Evolutionary conservation across 2,113 vertebrate genomes (phyloP), one percentile per base, ranked within the genome.

Genomic region (Xiphorhynchus elegans): DNA sequence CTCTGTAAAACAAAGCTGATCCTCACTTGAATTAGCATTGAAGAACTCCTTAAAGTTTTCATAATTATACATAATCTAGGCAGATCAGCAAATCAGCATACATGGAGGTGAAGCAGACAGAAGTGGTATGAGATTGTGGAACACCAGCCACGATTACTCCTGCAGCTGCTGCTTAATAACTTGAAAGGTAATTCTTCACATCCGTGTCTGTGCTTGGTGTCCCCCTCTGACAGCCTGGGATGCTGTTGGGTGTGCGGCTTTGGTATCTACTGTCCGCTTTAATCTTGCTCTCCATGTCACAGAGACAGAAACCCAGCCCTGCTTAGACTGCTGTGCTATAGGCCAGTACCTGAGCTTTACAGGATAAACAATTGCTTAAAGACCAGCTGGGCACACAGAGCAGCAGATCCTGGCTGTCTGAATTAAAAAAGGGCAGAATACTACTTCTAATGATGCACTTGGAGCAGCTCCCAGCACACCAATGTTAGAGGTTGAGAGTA

Each of bases 391-490:
- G 53, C 66, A 89, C 58, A 68, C 2, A 3, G 55, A 85, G 44
- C 50, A 81, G 55, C 66, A 62, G 50, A 69, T 79, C 25, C n/a
- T 75, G 84, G 17, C 69, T 78, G 67, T 70, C 37, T 44, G 26
- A 59, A 83, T 73, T 47, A 13, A 59, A 79, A 52, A 55, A 73
- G 8, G 33, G 52, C 68, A 75, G 31, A 92, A 52, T 66, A 33
- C 60, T 66, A 25, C 47, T 89, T 40, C 9, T 60, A 75, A 67
- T 75, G 64, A 68, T 74, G 44, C 19, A 56, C 56, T 92, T 95
- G 85, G 90, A 94, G 64, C 64, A 78, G 69, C 40, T 96, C 88
- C 90, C 76, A 92, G 76, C 53, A 90, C 72, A 88, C 75, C 88
- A 63, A 1, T 84, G 25, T 84, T 47, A 89, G 62, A 74, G 28